phyloP scores from a whole-genome alignment of 2,888 invertebrate species.

The Syrista parreyssii region DNA sequence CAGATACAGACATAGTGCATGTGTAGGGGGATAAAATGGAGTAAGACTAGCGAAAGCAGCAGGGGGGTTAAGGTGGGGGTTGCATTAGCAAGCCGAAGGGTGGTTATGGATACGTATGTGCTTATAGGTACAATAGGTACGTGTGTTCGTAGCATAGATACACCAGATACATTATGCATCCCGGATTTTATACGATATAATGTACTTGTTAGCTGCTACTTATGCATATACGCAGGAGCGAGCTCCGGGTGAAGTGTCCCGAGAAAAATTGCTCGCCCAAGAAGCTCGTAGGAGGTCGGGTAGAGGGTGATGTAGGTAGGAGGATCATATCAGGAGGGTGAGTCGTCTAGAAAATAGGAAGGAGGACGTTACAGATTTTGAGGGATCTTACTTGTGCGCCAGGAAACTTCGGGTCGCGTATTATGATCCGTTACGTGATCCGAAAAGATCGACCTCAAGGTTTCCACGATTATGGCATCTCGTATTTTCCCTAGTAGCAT shows the following conservation, averaged over 20 bases:
- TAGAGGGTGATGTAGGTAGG: neutral
- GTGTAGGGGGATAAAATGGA: conserved; percentile 34
- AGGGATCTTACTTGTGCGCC: neutral
- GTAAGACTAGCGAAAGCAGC: conserved; percentile 33
- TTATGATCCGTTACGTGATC: neutral
- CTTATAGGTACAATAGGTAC: neutral
- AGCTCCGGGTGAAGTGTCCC: conserved; percentile 2
- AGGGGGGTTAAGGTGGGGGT: neutral
- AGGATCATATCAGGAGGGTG: neutral
- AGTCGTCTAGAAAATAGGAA: neutral
- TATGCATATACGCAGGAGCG: conserved; percentile 33
- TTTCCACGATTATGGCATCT: neutral
- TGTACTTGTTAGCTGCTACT: conserved; percentile 56
- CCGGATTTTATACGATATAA: conserved; percentile 53
- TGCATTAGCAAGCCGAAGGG: neutral
- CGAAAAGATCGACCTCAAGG: neutral
- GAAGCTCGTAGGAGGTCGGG: neutral
- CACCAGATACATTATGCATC: conserved; percentile 55
- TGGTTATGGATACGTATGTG: neutral
- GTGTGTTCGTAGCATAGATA: conserved; percentile 38
- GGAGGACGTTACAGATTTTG: neutral
- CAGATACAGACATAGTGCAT: conserved; percentile 10
- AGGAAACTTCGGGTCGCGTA: neutral
- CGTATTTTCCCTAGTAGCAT: neutral
- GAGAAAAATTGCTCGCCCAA: conserved; percentile 26